Base-by-base conservation (phyloP, 2,888 invertebrate genomes). In the Schrankia costaestrigalis region DNA sequence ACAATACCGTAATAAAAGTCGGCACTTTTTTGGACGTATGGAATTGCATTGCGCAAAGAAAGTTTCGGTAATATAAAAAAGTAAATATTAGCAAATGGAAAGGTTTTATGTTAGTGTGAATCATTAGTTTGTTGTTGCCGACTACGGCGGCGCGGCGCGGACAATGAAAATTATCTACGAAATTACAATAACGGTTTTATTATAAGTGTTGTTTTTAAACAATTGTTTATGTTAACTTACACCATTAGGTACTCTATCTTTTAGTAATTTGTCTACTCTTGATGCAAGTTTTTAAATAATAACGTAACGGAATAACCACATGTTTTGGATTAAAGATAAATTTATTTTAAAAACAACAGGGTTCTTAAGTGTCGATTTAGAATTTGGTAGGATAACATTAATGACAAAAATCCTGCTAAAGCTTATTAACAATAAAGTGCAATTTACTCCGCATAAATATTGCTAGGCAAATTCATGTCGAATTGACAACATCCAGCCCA, bases 401-500 rank as follows among this genome's bases (percentile, higher is more conserved):
- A n/a, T n/a, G n/a, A n/a, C n/a, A n/a, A n/a, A n/a, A n/a, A n/a
- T n/a, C n/a, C n/a, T n/a, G n/a, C n/a, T n/a, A n/a, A n/a, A n/a
- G n/a, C n/a, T n/a, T n/a, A n/a, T n/a, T n/a, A n/a, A n/a, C n/a
- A n/a, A 83, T 83, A 82, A 78, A 50, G 38, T 31, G 63, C 59
- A 63, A 64, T 60, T 65, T 71, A 57, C 70, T 65, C 71, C 63
- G 66, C 71, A 41, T n/a, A n/a, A n/a, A n/a, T n/a, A n/a, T n/a
- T n/a, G 45, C 39, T 42, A 47, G 41, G 50, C 43, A 62, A 56
- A 62, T 63, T 60, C 77, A 77, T 77, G 73, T 77, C 72, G 73
- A 72, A 79, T 77, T 73, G 78, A 75, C 76, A 72, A 68, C 63
- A 62, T 62, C 57, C 53, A 47, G 52, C 54, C 45, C 51, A 44